phyloP scores from a whole-genome alignment of 2,888 invertebrate genomes.

The Scaptomyza parva region DNA sequence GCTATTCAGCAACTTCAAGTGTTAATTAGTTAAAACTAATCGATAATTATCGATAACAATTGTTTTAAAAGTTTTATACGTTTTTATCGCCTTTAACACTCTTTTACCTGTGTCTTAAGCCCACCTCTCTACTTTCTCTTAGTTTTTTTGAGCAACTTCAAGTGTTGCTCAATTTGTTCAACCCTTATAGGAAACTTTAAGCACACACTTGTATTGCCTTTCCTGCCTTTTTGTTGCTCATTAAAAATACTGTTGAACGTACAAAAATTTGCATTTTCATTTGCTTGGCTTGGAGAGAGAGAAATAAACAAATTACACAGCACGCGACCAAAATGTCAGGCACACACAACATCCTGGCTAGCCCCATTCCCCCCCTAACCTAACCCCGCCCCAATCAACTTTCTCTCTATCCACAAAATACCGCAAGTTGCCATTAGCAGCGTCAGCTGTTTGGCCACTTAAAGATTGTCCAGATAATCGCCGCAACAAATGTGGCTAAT shows the following conservation, averaged over 20 bases:
- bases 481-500: constrained; percentile 74
- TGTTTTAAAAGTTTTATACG: too few species aligned
- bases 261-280: constrained; percentile 53
- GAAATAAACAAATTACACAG: constrained; percentile 45
- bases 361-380: neutral
- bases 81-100: too few species aligned
- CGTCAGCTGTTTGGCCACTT: constrained; percentile 74
- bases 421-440: constrained; percentile 51
- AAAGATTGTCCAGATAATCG: constrained; percentile 72
- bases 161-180: constrained; percentile 14
- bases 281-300: constrained; percentile 20
- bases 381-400: too few species aligned
- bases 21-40: too few species aligned
- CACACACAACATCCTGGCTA: constrained; percentile 31
- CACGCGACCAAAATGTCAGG: constrained; percentile 42
- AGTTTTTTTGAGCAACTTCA: neutral
- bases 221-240: constrained; percentile 13
- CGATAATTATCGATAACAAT: neutral
- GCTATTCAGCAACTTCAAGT: too few species aligned
- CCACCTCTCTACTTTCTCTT: neutral
- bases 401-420: too few species aligned
- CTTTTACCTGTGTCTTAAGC: too few species aligned
- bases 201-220: neutral
- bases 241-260: constrained; percentile 32
- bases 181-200: neutral